Base-by-base conservation (phyloP, 2,113 vertebrate species). In the Lipophrys pholis region DNA sequence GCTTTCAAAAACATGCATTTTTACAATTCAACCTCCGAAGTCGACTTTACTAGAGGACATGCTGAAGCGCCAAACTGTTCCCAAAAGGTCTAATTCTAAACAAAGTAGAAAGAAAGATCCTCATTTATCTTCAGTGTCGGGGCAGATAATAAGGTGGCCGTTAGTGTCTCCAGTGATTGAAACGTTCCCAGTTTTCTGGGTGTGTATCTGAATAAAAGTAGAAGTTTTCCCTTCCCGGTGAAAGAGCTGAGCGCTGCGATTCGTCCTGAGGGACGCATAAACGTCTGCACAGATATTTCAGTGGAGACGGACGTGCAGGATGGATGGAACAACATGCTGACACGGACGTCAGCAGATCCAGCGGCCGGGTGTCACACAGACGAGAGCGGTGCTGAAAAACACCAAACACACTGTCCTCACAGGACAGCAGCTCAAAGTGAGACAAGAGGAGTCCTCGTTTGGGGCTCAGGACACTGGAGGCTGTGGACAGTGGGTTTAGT, bases 281-380 rank as follows among this genome's bases (percentile, higher is more conserved):
- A 63, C 16, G 68, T 78, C 75, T 52, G 46, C 42, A 45, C 60
- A 65, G 17, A 78, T 78, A 78, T 78, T 65, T 71, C 75, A 71
- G 41, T 30, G 40, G 16, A 54, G 53, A 46, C 8, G 5, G n/a
- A 45, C 6, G n/a, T 41, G 48, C 46, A 41, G 49, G 61, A 71
- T 59, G 68, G n/a, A 78, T 57, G 16, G 60, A 59, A 16, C 60
- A 65, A 48, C 75, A 53, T 71, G 75, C 75, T 78, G 75, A 71
- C 61, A 14, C 68, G 5, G 61, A 60, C 55, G 30, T 59, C 60
- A 14, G 5, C 75, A 65, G 42, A 38, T 46, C 41, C 49, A 41
- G 14, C 41, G 51, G 30, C 67, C 52, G 1, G 45, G 40, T 71
- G 75, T 78, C 67, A 70, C 15, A 66, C 52, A 78, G 68, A 78